Evolutionary conservation across 2,113 vertebrate genomes (phyloP).

Genomic region (Motacilla alba): DNA sequence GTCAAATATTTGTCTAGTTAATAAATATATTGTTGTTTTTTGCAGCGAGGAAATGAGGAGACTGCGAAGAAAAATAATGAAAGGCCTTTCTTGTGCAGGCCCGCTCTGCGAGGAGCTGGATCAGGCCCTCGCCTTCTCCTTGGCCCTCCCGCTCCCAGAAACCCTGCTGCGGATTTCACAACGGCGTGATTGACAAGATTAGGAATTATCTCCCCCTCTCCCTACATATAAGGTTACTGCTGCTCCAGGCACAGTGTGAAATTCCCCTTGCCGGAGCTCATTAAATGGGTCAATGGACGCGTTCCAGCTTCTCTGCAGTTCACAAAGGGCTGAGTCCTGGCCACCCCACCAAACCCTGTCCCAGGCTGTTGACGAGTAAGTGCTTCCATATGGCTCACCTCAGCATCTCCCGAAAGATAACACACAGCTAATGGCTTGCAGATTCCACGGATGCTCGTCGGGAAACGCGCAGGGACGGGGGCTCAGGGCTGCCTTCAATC

Average conservation of each 20-base stretch:
- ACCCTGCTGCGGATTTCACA: conserved; percentile 65
- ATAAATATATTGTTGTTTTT: conserved; percentile 61
- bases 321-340: conserved; percentile 68
- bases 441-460: conserved; percentile 57
- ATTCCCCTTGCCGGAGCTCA: conserved; percentile 72
- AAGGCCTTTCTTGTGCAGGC: conserved; percentile 51
- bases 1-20: conserved; percentile 67
- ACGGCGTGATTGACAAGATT: conserved; percentile 70
- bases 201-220: conserved; percentile 61
- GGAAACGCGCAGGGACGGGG: background rate
- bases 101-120: conserved; percentile 34
- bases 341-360: conserved; percentile 66
- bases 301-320: conserved; percentile 68
- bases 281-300: conserved; percentile 71
- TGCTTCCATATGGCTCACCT: conserved; percentile 73
- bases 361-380: conserved; percentile 69
- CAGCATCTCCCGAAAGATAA: conserved; percentile 70
- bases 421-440: conserved; percentile 70
- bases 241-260: conserved; percentile 71
- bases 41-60: conserved; percentile 58
- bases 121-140: conserved; percentile 30
- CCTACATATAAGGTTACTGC: conserved; percentile 67
- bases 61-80: conserved; percentile 44
- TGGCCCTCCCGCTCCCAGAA: conserved; percentile 47
- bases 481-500: conserved; percentile 21